Evolutionary conservation across 2,888 invertebrate genomes (phyloP).

Genomic region (Habroteleia sp.): DNA sequence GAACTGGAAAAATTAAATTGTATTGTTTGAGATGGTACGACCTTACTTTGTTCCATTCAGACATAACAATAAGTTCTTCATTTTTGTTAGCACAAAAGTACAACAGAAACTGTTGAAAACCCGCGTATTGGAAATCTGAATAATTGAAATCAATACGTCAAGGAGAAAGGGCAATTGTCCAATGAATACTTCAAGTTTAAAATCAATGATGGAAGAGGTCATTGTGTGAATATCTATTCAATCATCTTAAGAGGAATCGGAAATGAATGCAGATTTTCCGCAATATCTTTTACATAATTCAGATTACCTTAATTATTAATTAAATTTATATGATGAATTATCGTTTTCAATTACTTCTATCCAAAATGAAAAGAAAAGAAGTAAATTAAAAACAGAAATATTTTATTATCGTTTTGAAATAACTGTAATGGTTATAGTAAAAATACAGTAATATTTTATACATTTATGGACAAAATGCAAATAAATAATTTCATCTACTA

Average conservation of each 20-base stretch:
- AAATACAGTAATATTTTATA: not conserved
- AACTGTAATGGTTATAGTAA: too few relatives aligned
- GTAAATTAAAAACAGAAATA: too few relatives aligned
- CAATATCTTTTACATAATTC: too few relatives aligned
- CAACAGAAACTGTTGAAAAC: slow-evolving; percentile 19
- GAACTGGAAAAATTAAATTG: not conserved
- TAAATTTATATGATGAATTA: too few relatives aligned
- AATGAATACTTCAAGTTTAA: slow-evolving; percentile 21
- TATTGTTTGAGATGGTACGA: not conserved
- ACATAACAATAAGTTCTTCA: slow-evolving; percentile 6
- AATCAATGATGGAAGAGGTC: slow-evolving; percentile 30
- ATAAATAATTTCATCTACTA: too few relatives aligned
- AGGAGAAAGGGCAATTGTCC: slow-evolving; percentile 42
- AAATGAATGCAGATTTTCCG: slow-evolving; percentile 5
- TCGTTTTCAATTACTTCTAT: too few relatives aligned
- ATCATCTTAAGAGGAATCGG: slow-evolving; percentile 15
- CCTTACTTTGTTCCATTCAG: not conserved
- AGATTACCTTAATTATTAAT: too few relatives aligned
- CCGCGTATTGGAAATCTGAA: slow-evolving; percentile 23
- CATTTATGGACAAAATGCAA: too few relatives aligned
- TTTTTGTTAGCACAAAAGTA: slow-evolving; percentile 16
- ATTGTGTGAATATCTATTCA: slow-evolving; percentile 25
- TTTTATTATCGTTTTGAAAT: too few relatives aligned
- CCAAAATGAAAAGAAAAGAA: too few relatives aligned
- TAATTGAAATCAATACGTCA: slow-evolving; percentile 42